Evolutionary conservation across 2,113 vertebrate species (phyloP), one percentile per base, ranked within the genome.

Genomic region (Crotalus viridis): DNA sequence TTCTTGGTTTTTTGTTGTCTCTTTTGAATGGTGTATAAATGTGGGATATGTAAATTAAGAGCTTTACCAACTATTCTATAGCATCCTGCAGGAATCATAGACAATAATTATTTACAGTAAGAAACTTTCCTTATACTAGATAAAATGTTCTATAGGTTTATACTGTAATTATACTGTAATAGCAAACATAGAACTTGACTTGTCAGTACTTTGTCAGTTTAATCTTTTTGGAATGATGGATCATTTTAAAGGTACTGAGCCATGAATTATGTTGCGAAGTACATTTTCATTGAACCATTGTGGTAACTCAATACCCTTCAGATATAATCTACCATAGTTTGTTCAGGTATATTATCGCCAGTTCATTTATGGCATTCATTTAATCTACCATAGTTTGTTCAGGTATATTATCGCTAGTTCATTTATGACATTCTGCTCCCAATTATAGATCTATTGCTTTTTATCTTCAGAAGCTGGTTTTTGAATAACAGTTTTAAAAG

Each of bases 201-300:
- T 64, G 59, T 59, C 55, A 86, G 74, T 56, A 24, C 48, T 93
- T 86, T 61, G 74, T 90, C 92, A 90, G 8, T 61, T 93, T 90
- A 93, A 87, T 39, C 26, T 89, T 26, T 7, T 8, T 87, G 54
- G 33, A 54, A 39, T 90, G 43, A 56, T 93, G 24, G 39, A 92
- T 92, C 10, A 51, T 54, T 56, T 89, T 46, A 92, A n/a, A 86
- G 88, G 46, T 43, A 56, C 13, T 89, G 88, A 89, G 33, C 39
- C 3, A 13, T 61, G 51, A 28, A 28, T 48, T 87, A 57, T 24
- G 22, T 46, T 24, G 55, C 64, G 56, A 39, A 87, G 5, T 81
- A 46, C 26, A 90, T 86, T 93, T 93, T 90, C 22, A 93, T 22
- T 87, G 46, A 64, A 33, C 54, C 64, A 54, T 85, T 85, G 19